Base-by-base conservation (phyloP, 2,113 vertebrate genomes). In the Pollimyrus isidori region DNA sequence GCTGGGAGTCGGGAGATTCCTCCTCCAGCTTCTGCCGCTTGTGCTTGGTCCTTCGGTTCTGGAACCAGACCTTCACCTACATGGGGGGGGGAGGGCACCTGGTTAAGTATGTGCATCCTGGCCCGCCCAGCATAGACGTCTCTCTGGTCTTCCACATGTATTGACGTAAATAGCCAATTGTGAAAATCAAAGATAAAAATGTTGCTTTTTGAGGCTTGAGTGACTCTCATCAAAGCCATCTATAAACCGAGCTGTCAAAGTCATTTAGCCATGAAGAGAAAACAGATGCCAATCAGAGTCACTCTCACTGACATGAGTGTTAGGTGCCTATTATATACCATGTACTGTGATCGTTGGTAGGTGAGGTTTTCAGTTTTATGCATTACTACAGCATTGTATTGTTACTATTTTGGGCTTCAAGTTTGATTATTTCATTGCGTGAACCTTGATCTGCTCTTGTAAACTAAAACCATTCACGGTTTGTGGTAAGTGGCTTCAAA, bases 1-100 rank as follows among this genome's bases (percentile, higher is more conserved):
- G 95, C 92, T 93, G 95, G 1, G 95, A 93, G 10, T 96, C 96
- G 0, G 96, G 95, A 1, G 95, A 94, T 90, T 96, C 96, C 15
- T 97, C 96, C 90, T 97, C 96, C 94, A 97, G 82, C 93, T 97
- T 97, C 94, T 97, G 96, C 21, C 96, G 93, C 91, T 97, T 97
- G 94, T 97, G 96, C 89, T 97, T 97, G 6, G 96, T 97, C 93
- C 96, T 90, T 88, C 96, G 94, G 92, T 97, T 97, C 94, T 97
- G 96, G 89, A 97, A 97, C 96, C 96, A 97, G 0, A 97, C 96
- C 90, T 96, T 96, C 83, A 96, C 96, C 96, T 96, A 92, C 10
- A 4, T 30, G 62, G 26, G 62, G 58, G 7, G 89, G 30, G 80
- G 6, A 88, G 86, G 65, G 10, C n/a, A 17, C 76, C 76, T 80